Conservation (phyloP, 2,113 vertebrate genomes). For the Brachyhypopomus gauderio region DNA sequence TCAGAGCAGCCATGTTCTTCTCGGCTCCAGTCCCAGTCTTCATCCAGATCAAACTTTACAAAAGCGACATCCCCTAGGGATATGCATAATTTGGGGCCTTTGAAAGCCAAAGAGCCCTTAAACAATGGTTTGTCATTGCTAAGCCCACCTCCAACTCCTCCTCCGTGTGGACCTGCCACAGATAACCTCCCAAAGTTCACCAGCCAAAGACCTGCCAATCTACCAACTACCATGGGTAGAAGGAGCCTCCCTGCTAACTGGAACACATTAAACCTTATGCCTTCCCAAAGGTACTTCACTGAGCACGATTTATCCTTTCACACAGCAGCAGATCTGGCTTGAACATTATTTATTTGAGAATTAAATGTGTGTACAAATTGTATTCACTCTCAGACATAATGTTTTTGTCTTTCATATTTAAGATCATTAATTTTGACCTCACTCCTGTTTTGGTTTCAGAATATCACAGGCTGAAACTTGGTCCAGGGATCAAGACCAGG, state of each 20-base stretch:
- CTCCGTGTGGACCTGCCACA: constrained; percentile 8
- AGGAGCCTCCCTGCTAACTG: constrained; percentile 37
- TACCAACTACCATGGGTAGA: constrained; percentile 32
- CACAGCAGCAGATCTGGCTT: background rate
- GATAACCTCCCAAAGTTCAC: constrained; percentile 64
- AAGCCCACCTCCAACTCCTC: background rate
- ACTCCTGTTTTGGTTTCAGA: constrained; percentile 31
- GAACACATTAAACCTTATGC: constrained; percentile 2
- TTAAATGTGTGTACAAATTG: background rate
- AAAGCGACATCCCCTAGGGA: background rate
- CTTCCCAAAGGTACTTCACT: constrained; percentile 57
- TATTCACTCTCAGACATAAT: background rate
- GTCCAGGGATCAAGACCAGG: constrained; percentile 9
- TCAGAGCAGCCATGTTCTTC: constrained; percentile 5
- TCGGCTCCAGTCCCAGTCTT: background rate
- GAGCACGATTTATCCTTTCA: background rate
- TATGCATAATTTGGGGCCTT: background rate
- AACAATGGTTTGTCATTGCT: background rate
- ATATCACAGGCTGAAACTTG: background rate
- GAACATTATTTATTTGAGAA: background rate
- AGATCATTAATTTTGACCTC: background rate
- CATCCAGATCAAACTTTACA: background rate
- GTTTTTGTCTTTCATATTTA: background rate
- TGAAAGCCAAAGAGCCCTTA: constrained; percentile 8
- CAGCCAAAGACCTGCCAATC: constrained; percentile 60